Evolutionary conservation across 2,888 invertebrate species (phyloP).

Genomic region (Lycia hirtaria): DNA sequence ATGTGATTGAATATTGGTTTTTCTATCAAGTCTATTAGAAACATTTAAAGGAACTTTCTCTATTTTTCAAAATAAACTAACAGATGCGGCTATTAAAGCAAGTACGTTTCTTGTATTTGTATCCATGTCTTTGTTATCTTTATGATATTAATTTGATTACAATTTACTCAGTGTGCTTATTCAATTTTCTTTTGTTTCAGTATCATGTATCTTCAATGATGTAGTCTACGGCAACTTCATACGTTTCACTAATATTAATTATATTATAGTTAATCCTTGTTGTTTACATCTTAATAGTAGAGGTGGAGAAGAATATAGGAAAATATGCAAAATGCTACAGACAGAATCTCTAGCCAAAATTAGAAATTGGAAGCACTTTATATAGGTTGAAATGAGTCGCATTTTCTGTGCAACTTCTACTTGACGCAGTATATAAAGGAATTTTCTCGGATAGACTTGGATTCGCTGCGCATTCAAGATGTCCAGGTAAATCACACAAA

Average conservation of each 20-base stretch:
- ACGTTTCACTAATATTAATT: not conserved
- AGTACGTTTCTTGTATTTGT: conserved; percentile 4
- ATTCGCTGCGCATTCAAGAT: conserved; percentile 24
- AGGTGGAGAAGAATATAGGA: conserved; percentile 16
- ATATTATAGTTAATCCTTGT: not conserved
- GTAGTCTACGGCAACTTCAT: conserved; percentile 4
- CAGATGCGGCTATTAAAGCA: not conserved
- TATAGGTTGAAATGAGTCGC: conserved; percentile 54
- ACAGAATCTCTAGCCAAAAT: conserved; percentile 51
- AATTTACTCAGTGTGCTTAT: conserved; percentile 10
- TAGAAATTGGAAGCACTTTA: conserved; percentile 45
- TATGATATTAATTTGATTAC: not conserved
- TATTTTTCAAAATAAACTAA: not conserved
- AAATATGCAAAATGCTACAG: conserved; percentile 42
- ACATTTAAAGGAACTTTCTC: not conserved
- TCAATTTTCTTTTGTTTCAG: conserved; percentile 32
- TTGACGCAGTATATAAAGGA: conserved; percentile 40
- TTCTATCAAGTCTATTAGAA: not conserved
- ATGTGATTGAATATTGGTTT: conserved; percentile 9
- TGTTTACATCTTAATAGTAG: conserved; percentile 7
- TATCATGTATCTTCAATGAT: not conserved
- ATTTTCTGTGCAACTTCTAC: conserved; percentile 43
- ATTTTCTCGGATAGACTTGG: conserved; percentile 16
- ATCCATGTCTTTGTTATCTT: not conserved
- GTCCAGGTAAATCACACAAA: conserved; percentile 36